Evolutionary conservation across 2,888 invertebrate species (phyloP).

Genomic region (Gymnoscelis rufifasciata): DNA sequence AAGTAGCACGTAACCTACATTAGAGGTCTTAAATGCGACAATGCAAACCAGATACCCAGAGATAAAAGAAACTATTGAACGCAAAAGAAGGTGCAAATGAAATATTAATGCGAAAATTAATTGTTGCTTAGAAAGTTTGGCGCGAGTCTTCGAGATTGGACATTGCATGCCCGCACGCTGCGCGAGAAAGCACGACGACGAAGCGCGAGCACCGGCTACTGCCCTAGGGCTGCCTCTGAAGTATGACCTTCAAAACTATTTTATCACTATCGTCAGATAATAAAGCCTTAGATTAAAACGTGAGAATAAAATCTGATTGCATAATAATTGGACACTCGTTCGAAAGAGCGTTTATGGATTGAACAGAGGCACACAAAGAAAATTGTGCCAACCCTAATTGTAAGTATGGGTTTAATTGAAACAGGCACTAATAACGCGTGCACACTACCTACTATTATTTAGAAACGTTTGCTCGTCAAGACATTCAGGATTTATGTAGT

Average conservation of each 20-base stretch:
- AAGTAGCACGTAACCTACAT: no score
- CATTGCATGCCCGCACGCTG: conserved; percentile 75
- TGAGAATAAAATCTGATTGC: no score
- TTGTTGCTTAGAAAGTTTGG: conserved; percentile 78
- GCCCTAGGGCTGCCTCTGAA: conserved; percentile 26
- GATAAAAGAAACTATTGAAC: conserved; percentile 39
- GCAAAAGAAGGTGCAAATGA: conserved; percentile 61
- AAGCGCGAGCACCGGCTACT: conserved; percentile 32
- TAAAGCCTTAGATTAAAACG: not conserved
- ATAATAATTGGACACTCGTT: no score
- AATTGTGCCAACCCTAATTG: not conserved
- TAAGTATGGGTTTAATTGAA: not conserved
- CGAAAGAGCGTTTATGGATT: no score
- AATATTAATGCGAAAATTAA: conserved; percentile 77
- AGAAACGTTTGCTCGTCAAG: no score
- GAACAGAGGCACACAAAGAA: not conserved
- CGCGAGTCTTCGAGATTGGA: conserved; percentile 65
- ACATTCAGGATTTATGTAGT: not conserved
- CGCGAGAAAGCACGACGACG: conserved; percentile 73
- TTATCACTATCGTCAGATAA: not conserved
- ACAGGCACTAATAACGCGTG: not conserved
- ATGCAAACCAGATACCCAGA: conserved; percentile 22
- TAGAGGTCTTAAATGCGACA: not conserved
- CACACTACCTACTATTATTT: no score
- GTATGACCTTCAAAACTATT: conserved; percentile 24